Evolutionary conservation across 2,797 vertebrate species (phyloP), one percentile per base, ranked within the genome.

Genomic region (Dendrocincla fuliginosa): DNA sequence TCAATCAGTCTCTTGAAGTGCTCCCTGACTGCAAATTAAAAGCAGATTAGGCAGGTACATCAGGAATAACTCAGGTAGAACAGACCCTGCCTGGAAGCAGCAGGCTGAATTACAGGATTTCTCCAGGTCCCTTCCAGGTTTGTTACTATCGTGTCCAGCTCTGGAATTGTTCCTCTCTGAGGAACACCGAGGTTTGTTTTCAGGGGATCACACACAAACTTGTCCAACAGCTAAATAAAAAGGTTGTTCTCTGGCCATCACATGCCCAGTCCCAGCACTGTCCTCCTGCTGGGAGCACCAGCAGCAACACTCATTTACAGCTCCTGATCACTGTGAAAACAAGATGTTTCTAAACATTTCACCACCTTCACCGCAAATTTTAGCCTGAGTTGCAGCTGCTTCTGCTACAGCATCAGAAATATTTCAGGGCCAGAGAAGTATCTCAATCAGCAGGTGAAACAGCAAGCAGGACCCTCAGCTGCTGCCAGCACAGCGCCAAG

Each of bases 21-120:
- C 55, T 93, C 89, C 93, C 86, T 84, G 19, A 25, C 22, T 76
- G 84, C 84, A 94, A 93, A 95, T 82, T 86, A 91, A 92, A 88
- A 94, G 49, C 94, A 90, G 90, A 87, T 90, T 57, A 89, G 78
- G 84, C 63, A 93, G 86, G 70, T 71, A 37, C 42, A 59, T 55
- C 90, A 91, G 50, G 86, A 87, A 50, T 14, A 87, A 68, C 8
- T 14, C 10, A 46, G 70, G 74, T 28, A 76, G 30, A 64, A 53
- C 84, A 44, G 70, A 92, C 59, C 59, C 84, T 90, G 86, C 50
- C 77, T 89, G 5, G 55, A 27, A 82, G 67, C 55, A 89, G 63
- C 47, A 70, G 32, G 52, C 52, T 53, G 52, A 86, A 86, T 64
- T 39, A 70, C 46, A 50, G 2, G 5, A 32, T 52, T 84, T 87